A percentile compares a stretch with the other conserved stretches of the same genome.
These are phyloP conservation scores for Scaptomyza hsui DNA, from an alignment of 1,140 invertebrate genomes.

Conservation along the genomic window DNA sequence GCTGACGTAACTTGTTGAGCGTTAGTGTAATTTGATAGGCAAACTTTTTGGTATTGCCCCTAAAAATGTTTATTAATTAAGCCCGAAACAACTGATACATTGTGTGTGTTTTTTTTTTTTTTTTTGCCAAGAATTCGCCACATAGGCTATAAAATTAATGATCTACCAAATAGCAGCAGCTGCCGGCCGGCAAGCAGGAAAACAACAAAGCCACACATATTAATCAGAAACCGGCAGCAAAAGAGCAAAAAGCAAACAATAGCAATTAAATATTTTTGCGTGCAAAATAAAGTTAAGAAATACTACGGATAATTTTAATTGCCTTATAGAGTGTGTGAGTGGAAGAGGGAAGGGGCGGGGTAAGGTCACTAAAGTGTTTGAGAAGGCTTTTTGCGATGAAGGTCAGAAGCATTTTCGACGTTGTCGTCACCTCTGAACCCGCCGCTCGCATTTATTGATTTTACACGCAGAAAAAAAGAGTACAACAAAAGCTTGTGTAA, in stretches of 20 bases:
- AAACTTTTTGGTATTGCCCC: not conserved
- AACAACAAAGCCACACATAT: conserved; percentile 13
- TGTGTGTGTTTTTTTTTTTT: too few species aligned
- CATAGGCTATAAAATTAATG: conserved; percentile 35
- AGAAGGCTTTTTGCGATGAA: conserved; percentile 39
- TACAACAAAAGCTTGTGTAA: conserved; percentile 11
- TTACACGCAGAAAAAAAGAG: conserved; percentile 57
- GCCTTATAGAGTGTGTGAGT: not conserved
- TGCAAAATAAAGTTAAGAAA: conserved; percentile 43
- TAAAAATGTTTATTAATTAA: conserved; percentile 42
- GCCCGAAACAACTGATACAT: conserved; percentile 19
- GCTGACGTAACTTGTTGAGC: conserved; percentile 15
- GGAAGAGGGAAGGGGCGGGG: not conserved
- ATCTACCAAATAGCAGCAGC: conserved; percentile 16
- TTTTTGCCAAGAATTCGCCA: not conserved
- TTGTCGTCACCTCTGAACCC: conserved; percentile 79
- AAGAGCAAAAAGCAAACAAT: conserved; percentile 7
- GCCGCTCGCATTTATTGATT: conserved; percentile 80
- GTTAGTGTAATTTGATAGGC: conserved; percentile 11
- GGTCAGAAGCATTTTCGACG: conserved; percentile 73
- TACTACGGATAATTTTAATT: conserved; percentile 36
- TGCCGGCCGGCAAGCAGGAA: conserved; percentile 16
- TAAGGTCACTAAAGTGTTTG: conserved; percentile 58
- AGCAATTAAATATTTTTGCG: conserved; percentile 37
- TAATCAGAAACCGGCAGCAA: conserved; percentile 39